Conservation (phyloP, 2,888 invertebrate genomes). For the Spodoptera littoralis region DNA sequence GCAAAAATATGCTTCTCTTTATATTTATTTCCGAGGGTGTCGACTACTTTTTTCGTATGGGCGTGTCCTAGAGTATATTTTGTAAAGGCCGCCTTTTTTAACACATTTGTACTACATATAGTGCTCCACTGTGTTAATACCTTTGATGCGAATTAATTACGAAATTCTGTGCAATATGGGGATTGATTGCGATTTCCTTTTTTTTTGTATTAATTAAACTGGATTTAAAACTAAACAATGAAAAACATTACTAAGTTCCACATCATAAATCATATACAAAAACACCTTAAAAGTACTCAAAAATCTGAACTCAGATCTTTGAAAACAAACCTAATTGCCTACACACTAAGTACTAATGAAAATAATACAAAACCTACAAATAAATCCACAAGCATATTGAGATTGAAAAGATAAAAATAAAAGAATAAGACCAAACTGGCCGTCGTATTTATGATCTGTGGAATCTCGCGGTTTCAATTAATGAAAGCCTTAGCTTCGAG, state of each 20-base stretch:
- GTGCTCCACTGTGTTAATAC: slow-evolving; percentile 1
- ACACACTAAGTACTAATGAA: too few relatives aligned
- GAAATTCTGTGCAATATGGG: too few relatives aligned
- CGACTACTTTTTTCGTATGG: slow-evolving; percentile 44
- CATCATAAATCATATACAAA: too few relatives aligned
- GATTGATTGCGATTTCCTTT: too few relatives aligned
- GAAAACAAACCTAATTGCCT: too few relatives aligned
- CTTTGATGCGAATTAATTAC: too few relatives aligned
- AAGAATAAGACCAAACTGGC: background rate
- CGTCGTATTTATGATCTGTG: slow-evolving; percentile 15
- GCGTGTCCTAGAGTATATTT: slow-evolving; percentile 44
- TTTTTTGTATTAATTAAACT: too few relatives aligned
- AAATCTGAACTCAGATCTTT: too few relatives aligned
- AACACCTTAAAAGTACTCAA: too few relatives aligned
- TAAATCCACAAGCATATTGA: background rate
- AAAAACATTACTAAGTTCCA: too few relatives aligned
- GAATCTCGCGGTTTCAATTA: slow-evolving; percentile 17
- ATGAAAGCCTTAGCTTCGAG: slow-evolving; percentile 20
- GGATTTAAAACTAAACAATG: too few relatives aligned
- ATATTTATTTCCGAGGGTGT: slow-evolving; percentile 45
- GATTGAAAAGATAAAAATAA: slow-evolving; percentile 11
- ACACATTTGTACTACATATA: slow-evolving; percentile 38
- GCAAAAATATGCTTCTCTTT: slow-evolving; percentile 39
- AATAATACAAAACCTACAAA: background rate
- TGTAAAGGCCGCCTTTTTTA: slow-evolving; percentile 33